Conservation (phyloP, 2,888 invertebrate species). For the Aspidiotus destructor region DNA sequence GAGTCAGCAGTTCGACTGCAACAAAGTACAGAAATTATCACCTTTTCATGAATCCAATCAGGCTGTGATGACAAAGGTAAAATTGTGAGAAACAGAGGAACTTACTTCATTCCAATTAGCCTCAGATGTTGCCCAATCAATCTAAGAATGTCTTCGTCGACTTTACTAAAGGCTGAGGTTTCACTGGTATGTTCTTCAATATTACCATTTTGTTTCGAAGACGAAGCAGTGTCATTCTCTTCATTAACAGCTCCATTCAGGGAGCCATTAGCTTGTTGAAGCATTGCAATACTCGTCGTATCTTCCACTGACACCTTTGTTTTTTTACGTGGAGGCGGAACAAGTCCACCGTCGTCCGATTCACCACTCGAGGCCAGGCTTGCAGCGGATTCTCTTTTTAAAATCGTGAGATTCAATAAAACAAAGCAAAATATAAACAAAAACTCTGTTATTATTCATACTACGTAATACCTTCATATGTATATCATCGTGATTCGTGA, state of each 20-base stretch:
- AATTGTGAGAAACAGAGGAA: conserved; percentile 37
- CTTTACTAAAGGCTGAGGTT: conserved; percentile 51
- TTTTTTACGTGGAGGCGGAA: conserved; percentile 95
- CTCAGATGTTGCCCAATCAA: conserved; percentile 93
- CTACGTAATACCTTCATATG: conserved; percentile 15
- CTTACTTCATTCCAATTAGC: conserved; percentile 86
- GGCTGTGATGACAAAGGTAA: background rate
- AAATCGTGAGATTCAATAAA: conserved; percentile 25
- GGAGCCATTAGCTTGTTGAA: conserved; percentile 41
- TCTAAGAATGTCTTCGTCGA: conserved; percentile 90
- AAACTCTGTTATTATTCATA: conserved; percentile 23
- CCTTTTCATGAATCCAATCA: background rate
- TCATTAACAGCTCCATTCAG: conserved; percentile 40
- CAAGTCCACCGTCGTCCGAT: conserved; percentile 86
- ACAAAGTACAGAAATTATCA: conserved; percentile 35
- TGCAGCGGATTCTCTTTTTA: conserved; percentile 40
- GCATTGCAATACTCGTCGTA: conserved; percentile 39
- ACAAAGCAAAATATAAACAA: conserved; percentile 24
- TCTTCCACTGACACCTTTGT: conserved; percentile 60
- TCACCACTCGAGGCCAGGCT: conserved; percentile 92
- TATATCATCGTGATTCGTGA: too few species aligned
- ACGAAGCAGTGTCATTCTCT: conserved; percentile 39
- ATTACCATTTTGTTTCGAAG: conserved; percentile 43
- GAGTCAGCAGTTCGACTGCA: conserved; percentile 77
- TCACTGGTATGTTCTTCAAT: conserved; percentile 36